A percentile compares a stretch with the other conserved stretches of the same genome.
Conservation (phyloP, 1,140 invertebrate species). For the Sycophaga agraensis region DNA sequence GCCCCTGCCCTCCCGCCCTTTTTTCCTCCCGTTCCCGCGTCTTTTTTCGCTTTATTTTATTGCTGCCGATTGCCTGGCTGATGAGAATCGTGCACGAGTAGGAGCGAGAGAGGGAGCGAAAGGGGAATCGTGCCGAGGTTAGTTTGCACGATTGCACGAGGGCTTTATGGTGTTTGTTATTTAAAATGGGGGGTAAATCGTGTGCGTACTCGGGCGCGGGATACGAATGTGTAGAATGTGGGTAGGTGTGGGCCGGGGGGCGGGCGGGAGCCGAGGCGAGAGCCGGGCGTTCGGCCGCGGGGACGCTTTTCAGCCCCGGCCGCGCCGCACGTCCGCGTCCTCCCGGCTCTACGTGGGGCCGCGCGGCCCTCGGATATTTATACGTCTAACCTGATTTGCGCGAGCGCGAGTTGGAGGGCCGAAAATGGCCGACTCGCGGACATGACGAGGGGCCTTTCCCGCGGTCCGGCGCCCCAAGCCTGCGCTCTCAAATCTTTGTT, state of each 20-base stretch:
- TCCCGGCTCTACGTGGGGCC: too few species aligned
- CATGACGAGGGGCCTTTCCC: too few species aligned
- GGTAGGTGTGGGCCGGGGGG: background rate
- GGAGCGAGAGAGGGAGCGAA: background rate
- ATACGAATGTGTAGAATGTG: background rate
- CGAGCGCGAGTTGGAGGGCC: too few species aligned
- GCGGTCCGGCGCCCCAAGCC: too few species aligned
- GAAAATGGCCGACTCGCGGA: too few species aligned
- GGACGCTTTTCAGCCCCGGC: background rate
- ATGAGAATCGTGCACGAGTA: conserved; percentile 17
- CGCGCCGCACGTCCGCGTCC: background rate
- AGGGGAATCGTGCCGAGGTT: conserved; percentile 9
- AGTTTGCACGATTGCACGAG: conserved; percentile 20
- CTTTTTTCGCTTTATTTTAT: conserved; percentile 11
- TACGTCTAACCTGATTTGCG: too few species aligned
- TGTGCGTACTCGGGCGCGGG: background rate
- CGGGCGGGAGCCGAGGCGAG: background rate
- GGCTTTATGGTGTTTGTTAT: conserved; percentile 28
- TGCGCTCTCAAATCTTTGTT: background rate
- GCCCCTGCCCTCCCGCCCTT: background rate
- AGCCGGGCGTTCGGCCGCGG: too few species aligned
- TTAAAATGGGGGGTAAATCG: conserved; percentile 24
- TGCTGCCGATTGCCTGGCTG: background rate
- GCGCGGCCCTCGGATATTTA: too few species aligned
- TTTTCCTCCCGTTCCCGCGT: background rate